phyloP scores from a whole-genome alignment of 53 echinoderm and acorn worm species.

The Stichopus horrens region DNA sequence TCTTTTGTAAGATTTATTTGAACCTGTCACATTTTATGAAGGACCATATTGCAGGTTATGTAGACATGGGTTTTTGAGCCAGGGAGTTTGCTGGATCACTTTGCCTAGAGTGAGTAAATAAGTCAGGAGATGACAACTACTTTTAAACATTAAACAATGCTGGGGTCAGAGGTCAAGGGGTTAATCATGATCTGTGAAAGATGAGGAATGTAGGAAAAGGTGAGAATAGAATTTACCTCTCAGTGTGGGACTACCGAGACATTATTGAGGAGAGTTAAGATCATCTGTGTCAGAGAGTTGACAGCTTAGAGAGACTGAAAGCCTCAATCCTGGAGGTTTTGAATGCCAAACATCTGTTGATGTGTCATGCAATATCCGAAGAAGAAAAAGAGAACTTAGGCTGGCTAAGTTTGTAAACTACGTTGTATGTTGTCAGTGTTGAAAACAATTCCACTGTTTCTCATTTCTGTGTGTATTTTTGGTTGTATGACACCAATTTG shows the following conservation, averaged over 20 bases:
- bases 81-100: too few species aligned
- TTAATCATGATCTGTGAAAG: slow-evolving; percentile 43
- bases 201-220: slow-evolving; percentile 25
- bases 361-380: too few species aligned
- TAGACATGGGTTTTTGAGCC: background rate
- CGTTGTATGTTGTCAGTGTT: too few species aligned
- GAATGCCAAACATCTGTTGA: too few species aligned
- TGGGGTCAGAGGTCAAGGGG: slow-evolving; percentile 26
- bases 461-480: too few species aligned
- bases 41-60: slow-evolving; percentile 4
- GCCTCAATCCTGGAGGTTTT: too few species aligned
- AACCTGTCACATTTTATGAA: slow-evolving; percentile 19
- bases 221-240: background rate
- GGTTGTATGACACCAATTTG: too few species aligned
- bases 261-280: background rate
- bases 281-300: background rate
- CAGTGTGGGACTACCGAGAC: slow-evolving; percentile 9
- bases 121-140: background rate
- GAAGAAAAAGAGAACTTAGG: too few species aligned
- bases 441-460: too few species aligned
- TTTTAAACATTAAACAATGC: slow-evolving; percentile 39
- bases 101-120: slow-evolving; percentile 3
- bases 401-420: too few species aligned
- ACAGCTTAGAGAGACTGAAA: background rate
- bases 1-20: slow-evolving; percentile 6